Evolutionary conservation across 2,888 invertebrate genomes (phyloP).

Genomic region (Peribatodes rhomboidaria): DNA sequence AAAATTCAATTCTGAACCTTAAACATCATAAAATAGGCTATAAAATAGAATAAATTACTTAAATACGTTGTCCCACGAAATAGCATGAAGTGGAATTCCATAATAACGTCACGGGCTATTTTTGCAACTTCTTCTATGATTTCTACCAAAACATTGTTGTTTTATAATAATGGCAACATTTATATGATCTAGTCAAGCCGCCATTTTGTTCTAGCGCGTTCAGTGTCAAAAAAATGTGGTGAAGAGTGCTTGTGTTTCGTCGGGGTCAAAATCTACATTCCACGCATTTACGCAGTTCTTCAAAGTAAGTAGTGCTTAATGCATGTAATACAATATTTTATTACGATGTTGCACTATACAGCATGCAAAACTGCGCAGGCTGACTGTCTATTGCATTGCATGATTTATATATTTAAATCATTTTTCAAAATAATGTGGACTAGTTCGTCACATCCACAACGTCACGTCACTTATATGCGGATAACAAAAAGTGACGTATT

Average conservation of each 20-base stretch:
- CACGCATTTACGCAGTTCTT: conserved; percentile 19
- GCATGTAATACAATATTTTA: conserved; percentile 19
- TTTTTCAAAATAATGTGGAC: not conserved
- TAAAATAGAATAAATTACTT: conserved; percentile 15
- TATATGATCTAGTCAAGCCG: conserved; percentile 13
- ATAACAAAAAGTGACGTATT: conserved; percentile 18
- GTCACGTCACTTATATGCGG: conserved; percentile 19
- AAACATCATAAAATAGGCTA: conserved; percentile 25
- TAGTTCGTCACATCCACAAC: conserved; percentile 6
- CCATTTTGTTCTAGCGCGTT: conserved; percentile 13
- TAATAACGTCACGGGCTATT: conserved; percentile 16
- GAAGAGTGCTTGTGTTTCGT: conserved; percentile 14
- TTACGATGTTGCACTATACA: conserved; percentile 17
- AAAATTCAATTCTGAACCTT: conserved; percentile 14
- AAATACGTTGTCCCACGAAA: conserved; percentile 19
- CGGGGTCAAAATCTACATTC: conserved; percentile 20
- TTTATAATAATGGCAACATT: conserved; percentile 19
- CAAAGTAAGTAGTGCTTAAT: conserved; percentile 18
- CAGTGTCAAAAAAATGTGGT: conserved; percentile 21
- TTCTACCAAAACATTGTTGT: conserved; percentile 19
- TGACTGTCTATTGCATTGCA: conserved; percentile 17
- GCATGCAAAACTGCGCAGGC: conserved; percentile 12
- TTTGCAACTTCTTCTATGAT: conserved; percentile 19
- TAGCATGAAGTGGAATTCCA: conserved; percentile 19
- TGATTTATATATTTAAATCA: conserved; percentile 20